A percentile compares a stretch with the other conserved stretches of the same genome.
Evolutionary conservation across 2,888 invertebrate species (phyloP).

Genomic region (Lymantria dispar): DNA sequence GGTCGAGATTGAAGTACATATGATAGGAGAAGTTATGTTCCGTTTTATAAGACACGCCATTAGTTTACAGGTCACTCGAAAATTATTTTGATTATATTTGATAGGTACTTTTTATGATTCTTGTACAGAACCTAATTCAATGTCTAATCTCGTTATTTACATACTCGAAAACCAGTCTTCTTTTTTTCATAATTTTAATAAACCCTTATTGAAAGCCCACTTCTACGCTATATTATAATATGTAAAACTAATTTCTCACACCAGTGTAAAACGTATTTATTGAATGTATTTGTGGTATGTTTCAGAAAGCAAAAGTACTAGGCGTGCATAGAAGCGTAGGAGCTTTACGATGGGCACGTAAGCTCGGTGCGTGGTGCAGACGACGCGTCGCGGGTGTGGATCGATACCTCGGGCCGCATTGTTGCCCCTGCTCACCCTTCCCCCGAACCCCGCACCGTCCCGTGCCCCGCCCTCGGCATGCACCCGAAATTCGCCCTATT

Average conservation of each 20-base stretch:
- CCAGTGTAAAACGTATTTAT: slow-evolving; percentile 20
- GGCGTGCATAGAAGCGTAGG: slow-evolving; percentile 62
- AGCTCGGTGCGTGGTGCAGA: slow-evolving; percentile 67
- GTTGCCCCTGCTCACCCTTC: slow-evolving; percentile 55
- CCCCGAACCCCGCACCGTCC: slow-evolving; percentile 37
- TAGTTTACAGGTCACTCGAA: neutral
- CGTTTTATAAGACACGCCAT: neutral
- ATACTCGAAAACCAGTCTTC: too few species aligned
- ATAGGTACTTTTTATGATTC: too few species aligned
- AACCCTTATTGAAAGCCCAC: neutral
- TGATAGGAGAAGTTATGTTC: neutral
- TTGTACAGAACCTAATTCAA: too few species aligned
- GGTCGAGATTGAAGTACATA: neutral
- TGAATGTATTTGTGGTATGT: slow-evolving; percentile 35
- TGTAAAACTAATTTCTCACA: slow-evolving; percentile 31
- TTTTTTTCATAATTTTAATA: neutral
- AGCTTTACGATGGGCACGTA: slow-evolving; percentile 47
- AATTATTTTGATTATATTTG: neutral
- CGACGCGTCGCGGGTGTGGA: slow-evolving; percentile 64
- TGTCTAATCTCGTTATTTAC: too few species aligned
- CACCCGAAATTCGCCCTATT: slow-evolving; percentile 77
- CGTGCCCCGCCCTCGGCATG: slow-evolving; percentile 53
- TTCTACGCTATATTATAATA: slow-evolving; percentile 4
- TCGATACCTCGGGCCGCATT: slow-evolving; percentile 75
- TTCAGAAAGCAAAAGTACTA: slow-evolving; percentile 72